Base-by-base conservation (phyloP, 2,888 invertebrate species). In the Kuschelorhynchus macadamiae region DNA sequence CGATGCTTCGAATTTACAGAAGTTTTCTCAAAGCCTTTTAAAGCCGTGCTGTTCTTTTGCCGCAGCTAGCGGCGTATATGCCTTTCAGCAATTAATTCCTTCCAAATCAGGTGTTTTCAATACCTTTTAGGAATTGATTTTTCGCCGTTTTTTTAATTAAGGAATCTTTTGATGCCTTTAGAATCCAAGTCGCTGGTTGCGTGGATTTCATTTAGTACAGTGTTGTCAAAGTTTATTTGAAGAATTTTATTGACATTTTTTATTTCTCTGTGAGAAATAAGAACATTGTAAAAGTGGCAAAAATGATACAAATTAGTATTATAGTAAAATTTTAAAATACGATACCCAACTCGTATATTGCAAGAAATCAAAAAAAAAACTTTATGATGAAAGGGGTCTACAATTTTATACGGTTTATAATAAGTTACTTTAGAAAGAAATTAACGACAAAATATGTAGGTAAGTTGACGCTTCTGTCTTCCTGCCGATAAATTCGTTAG, bases 61-160 rank as follows among this genome's bases (percentile, higher is more conserved):
- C 59, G 21, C 32, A 16, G 39, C 39, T 47, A 9, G 32, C 20
- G 42, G 30, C 18, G 52, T 30, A 21, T 52, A 52, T 61, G 50
- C 52, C 52, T 63, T 73, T 70, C 65, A 77, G 79, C 79, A 80
- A 80, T 80, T 80, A 80, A 80, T 80, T 79, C 78, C 78, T 80
- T 79, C 78, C 80, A 77, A 77, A 80, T 80, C 79, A 80, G 78
- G 78, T 79, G 78, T 57, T 56, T 74, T 80, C 79, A 79, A 80
- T 80, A 79, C 79, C 76, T 78, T 74, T 75, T 74, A 70, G 71
- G 64, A 74, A 79, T 80, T 76, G 79, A 79, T 80, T 79, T 77
- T 78, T 74, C 73, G 72, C 77, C 77, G 75, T 76, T 77, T 79
- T n/a, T 78, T 79, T 79, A 78, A 79, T 78, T 79, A 78, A 78